Percentiles rank a stretch among this genome's conserved stretches.
These are phyloP conservation scores for Parelbella ahira DNA, from an alignment of 2,888 invertebrate species.

Conservation along the genomic window DNA sequence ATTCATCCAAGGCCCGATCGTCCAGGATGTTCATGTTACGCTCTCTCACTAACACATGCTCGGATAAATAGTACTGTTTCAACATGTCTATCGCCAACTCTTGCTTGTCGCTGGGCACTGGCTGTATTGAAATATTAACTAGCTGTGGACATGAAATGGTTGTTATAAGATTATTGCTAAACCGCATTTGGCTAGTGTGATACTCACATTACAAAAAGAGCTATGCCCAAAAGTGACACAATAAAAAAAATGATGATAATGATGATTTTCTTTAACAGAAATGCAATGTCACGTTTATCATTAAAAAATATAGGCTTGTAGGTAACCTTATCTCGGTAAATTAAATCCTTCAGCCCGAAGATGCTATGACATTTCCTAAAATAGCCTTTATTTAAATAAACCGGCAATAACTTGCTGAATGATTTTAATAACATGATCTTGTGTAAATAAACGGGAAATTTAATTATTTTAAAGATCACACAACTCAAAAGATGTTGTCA, in stretches of 20 bases:
- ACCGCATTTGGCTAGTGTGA: too few species aligned
- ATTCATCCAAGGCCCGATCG: conserved; percentile 63
- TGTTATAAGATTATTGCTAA: too few species aligned
- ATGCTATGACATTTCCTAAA: conserved; percentile 52
- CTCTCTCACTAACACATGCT: conserved; percentile 60
- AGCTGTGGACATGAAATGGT: too few species aligned
- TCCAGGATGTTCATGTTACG: conserved; percentile 50
- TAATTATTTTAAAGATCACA: too few species aligned
- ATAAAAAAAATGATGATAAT: too few species aligned
- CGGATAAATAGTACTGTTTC: conserved; percentile 51
- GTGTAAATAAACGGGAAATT: too few species aligned
- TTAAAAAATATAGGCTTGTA: not conserved
- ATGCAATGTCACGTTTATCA: too few species aligned
- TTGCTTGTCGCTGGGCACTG: conserved; percentile 42
- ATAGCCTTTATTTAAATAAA: conserved; percentile 16
- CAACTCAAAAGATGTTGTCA: too few species aligned
- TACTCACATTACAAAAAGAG: too few species aligned
- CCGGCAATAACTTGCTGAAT: conserved; percentile 10
- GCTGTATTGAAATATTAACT: conserved; percentile 42
- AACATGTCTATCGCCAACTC: conserved; percentile 46
- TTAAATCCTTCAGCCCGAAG: conserved; percentile 57
- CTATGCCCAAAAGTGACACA: too few species aligned
- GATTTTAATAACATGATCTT: conserved; percentile 12
- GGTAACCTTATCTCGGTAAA: conserved; percentile 55
- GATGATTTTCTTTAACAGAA: too few species aligned